phyloP scores from a whole-genome alignment of 2,113 vertebrate genomes.

The Synodontis membranacea region DNA sequence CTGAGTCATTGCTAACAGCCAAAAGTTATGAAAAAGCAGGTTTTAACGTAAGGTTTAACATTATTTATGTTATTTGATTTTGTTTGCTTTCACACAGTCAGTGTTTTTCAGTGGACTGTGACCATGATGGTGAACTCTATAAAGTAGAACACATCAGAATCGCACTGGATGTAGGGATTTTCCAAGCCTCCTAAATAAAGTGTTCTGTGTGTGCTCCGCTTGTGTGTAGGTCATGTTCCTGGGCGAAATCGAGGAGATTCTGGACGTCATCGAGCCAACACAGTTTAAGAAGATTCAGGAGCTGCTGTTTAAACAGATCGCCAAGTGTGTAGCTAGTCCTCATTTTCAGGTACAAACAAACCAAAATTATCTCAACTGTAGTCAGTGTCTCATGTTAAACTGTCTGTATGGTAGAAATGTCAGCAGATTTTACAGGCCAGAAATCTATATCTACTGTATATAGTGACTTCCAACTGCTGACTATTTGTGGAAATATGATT shows the following conservation, averaged over 20 bases:
- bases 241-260: conserved; percentile 97
- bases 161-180: too few species aligned
- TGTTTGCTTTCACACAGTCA: not conserved
- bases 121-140: too few species aligned
- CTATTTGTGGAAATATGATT: not conserved
- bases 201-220: conserved; percentile 11
- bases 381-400: not conserved
- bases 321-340: conserved; percentile 93
- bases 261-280: conserved; percentile 96
- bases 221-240: conserved; percentile 91
- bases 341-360: conserved; percentile 88
- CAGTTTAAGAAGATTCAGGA: conserved; percentile 99
- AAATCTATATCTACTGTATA: not conserved
- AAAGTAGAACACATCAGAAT: not conserved
- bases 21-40: not conserved
- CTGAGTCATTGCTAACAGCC: not conserved
- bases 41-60: not conserved
- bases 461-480: not conserved
- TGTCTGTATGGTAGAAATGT: not conserved
- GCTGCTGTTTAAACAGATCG: conserved; percentile 95
- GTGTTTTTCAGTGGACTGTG: not conserved
- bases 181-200: not conserved
- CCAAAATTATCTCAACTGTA: not conserved
- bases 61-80: not conserved
- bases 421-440: too few species aligned